These are phyloP conservation scores for Argentina silus DNA, from an alignment of 2,797 vertebrate species.

Conservation along the genomic window DNA sequence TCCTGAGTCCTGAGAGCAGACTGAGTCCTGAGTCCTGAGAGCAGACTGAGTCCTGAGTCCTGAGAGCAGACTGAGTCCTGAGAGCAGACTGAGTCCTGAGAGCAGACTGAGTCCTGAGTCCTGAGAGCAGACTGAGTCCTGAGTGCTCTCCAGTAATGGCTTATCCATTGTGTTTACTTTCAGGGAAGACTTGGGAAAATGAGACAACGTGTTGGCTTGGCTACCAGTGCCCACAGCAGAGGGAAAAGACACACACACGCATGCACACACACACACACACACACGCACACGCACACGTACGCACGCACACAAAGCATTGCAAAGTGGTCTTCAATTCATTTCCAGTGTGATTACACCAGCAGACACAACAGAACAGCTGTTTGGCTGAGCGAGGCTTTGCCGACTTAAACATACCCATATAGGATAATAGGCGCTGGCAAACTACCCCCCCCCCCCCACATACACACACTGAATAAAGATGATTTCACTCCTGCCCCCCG, in stretches of 20 bases:
- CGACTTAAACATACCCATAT: constrained; percentile 41
- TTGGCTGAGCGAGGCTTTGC: constrained; percentile 19
- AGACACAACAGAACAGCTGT: constrained; percentile 25
- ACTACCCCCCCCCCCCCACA: too few relatives aligned
- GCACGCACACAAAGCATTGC: constrained; percentile 2
- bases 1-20: too few relatives aligned
- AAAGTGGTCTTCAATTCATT: constrained; percentile 19
- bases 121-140: background rate
- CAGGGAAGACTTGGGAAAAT: constrained; percentile 9
- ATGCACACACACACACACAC: background rate
- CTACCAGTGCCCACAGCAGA: background rate
- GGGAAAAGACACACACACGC: too few relatives aligned
- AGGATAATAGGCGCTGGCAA: constrained; percentile 61
- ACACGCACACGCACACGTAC: background rate
- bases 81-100: too few relatives aligned
- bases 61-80: too few relatives aligned
- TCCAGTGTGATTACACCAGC: constrained; percentile 15
- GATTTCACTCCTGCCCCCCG: constrained; percentile 45
- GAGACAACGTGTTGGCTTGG: constrained; percentile 8
- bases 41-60: too few relatives aligned
- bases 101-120: too few relatives aligned
- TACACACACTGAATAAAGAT: constrained; percentile 60
- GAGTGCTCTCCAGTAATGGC: constrained; percentile 8
- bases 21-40: too few relatives aligned
- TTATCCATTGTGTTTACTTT: constrained; percentile 23